These are phyloP conservation scores for Melinaea marsaeus DNA, from an alignment of 2,888 invertebrate species.

Conservation along the genomic window DNA sequence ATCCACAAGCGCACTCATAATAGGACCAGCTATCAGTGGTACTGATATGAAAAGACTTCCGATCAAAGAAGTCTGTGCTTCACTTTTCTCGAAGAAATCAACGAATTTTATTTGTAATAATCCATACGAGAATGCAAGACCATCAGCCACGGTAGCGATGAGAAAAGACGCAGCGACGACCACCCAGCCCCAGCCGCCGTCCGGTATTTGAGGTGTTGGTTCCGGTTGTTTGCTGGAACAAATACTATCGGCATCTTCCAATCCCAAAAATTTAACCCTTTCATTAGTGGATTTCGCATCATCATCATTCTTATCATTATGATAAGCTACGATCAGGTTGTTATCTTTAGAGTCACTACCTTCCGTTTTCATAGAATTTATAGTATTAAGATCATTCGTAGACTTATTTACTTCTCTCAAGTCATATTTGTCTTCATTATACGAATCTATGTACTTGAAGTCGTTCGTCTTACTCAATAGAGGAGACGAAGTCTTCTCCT, in stretches of 20 bases:
- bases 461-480: conserved; percentile 56
- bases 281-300: conserved; percentile 67
- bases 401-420: conserved; percentile 45
- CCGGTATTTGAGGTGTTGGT: conserved; percentile 81
- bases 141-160: conserved; percentile 93
- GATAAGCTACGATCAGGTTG: conserved; percentile 56
- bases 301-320: conserved; percentile 55
- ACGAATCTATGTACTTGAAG: conserved; percentile 60
- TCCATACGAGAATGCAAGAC: conserved; percentile 95
- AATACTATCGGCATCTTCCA: conserved; percentile 73
- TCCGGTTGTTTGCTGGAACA: conserved; percentile 60
- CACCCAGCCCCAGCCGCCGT: conserved; percentile 95
- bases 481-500: conserved; percentile 71
- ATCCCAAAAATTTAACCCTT: conserved; percentile 74
- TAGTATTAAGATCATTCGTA: conserved; percentile 60
- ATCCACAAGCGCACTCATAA: conserved; percentile 90
- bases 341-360: conserved; percentile 39
- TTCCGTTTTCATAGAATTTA: conserved; percentile 65
- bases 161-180: conserved; percentile 91
- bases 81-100: conserved; percentile 85
- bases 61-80: conserved; percentile 91
- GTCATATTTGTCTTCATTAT: conserved; percentile 51
- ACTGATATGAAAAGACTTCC: conserved; percentile 94
- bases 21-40: conserved; percentile 89
- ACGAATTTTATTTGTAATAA: conserved; percentile 89